Evolutionary conservation across 2,113 vertebrate species (phyloP), one percentile per base, ranked within the genome.

Genomic region (Triplophysa siluroides): DNA sequence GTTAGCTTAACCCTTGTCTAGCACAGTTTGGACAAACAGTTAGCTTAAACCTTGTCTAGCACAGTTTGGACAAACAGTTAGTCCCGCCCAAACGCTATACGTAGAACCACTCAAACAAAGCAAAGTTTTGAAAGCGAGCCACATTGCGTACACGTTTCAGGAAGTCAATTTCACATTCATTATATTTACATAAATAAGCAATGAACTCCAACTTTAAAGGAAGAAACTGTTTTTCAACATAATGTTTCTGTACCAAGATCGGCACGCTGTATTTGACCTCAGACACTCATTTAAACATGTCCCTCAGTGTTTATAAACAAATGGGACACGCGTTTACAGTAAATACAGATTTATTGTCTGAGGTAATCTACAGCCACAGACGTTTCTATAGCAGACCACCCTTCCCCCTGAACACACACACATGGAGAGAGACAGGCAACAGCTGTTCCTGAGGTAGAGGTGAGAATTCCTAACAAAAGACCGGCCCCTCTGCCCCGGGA

Each of bases 371-470:
- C 24, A 52, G 63, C 54, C 9, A 26, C 61, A 65, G 60, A 54
- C 26, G 18, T 38, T 43, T 18, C 67, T 23, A 14, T 2, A 72
- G 45, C 60, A 52, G 50, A 47, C 68, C 67, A 64, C 77, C 77
- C 38, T 45, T 47, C 66, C 64, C 54, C 65, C 77, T 43, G 43
- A 2, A 45, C 38, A 26, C 18, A 56, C 11, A 62, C n/a, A 62
- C 24, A 24, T 62, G 64, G 65, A 77, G 45, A 45, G 54, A 70
- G 81, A 82, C 38, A 26, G 43, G 45, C 43, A 63, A 78, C 75
- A 82, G 75, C 75, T 78, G 75, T 47, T 77, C 67, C 75, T 65
- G 45, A 64, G 45, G 41, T 38, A 63, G 78, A 79, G 78, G 78
- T 71, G 78, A 1, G 58, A 71, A 71, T 38, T 72, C 64, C 64